phyloP scores from a whole-genome alignment of 2,113 vertebrate genomes.

The Aegotheles bennettii region DNA sequence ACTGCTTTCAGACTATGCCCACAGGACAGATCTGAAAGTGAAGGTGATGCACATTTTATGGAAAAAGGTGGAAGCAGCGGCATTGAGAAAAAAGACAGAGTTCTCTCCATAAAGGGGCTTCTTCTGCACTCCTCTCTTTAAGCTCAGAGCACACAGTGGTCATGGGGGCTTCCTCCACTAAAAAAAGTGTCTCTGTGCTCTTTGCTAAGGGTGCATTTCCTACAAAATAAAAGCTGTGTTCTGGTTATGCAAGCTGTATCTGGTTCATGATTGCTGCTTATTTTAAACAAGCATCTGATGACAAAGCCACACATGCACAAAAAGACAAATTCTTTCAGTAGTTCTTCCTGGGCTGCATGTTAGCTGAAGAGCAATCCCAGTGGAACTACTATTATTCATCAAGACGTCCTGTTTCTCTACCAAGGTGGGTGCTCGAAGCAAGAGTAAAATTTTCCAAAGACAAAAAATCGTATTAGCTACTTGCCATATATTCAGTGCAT shows the following conservation, averaged over 20 bases:
- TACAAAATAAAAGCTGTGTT: background rate
- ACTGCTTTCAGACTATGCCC: background rate
- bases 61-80: background rate
- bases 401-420: background rate
- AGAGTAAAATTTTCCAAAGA: background rate
- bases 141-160: background rate
- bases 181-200: background rate
- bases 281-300: background rate
- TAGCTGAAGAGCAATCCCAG: background rate
- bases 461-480: background rate
- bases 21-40: background rate
- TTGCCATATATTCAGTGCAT: background rate
- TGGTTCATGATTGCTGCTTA: background rate
- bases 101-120: background rate
- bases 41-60: background rate
- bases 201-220: background rate
- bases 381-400: background rate
- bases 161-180: background rate
- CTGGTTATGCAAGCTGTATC: fast-evolving
- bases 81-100: background rate
- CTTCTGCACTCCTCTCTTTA: background rate
- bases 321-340: background rate
- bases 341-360: background rate
- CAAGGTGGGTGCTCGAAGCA: background rate
- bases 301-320: background rate